Evolutionary conservation across 2,797 vertebrate species (phyloP), one percentile per base, ranked within the genome.

Genomic region (Antennarius maculatus): DNA sequence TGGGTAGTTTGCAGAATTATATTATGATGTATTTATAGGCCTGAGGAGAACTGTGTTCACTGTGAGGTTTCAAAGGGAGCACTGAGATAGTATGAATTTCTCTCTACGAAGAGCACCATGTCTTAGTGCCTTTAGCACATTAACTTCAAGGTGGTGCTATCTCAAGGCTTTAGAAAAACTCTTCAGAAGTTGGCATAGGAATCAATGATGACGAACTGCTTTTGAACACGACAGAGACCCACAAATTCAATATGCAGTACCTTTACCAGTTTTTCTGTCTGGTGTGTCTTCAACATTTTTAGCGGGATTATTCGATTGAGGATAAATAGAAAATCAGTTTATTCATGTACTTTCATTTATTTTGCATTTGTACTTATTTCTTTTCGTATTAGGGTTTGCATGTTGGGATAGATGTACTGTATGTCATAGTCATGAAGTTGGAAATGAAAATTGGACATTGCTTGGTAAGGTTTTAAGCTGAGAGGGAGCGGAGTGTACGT

Each of bases 111-210:
- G 79, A 77, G 55, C 46, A 37, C 55, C 39, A 16, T 72, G 71
- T 85, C 55, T 81, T 14, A 78, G 57, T 58, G 79, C 70, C 77
- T 84, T 86, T 70, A 81, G 76, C 82, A 74, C 77, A 85, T 88
- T 86, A 82, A 82, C 84, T 83, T 88, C 80, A 89, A 88, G 83
- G 89, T 74, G 80, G 64, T 39, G 67, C 70, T 60, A 75, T 83
- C 77, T 87, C 77, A 84, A 80, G 75, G 80, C 74, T 83, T 75
- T 48, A 71, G 71, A 72, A 13, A 72, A 86, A 83, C 31, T 75
- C 58, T 62, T 80, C 69, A 68, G 80, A 63, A 81, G 57, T 39
- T 58, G 66, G 78, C 58, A 72, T 43, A 64, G 28, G 71, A 82
- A 80, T 85, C 83, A 77, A 76, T 85, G 75, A 76, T 85, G 75